Evolutionary conservation across 2,888 invertebrate species (phyloP), one percentile per base, ranked within the genome.

Genomic region (Drosophila vallismaia): DNA sequence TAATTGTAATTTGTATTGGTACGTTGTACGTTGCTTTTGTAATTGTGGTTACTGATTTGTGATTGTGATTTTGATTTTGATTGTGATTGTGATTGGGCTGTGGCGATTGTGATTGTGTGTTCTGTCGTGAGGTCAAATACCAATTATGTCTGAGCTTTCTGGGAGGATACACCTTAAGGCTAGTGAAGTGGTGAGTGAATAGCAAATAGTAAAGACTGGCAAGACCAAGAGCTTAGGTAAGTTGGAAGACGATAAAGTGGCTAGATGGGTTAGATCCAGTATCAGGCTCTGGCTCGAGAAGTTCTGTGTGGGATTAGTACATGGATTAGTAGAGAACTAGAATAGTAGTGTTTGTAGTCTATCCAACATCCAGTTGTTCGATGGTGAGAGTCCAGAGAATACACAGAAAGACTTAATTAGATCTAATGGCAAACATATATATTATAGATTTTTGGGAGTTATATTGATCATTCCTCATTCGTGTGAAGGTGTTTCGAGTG

Each of bases 131-230:
- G 57, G 64, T 73, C 67, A 77, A 88, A 85, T 85, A 88, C 85
- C 88, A 88, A 85, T 85, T 88, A 88, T 87, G 74, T 82, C 77
- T 80, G 75, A 88, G 79, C 78, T 71, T 63, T 50, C 48, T 60
- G 44, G 28, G 33, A 49, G 38, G 51, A 64, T 28, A 12, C 24
- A 40, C 31, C 59, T 42, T 28, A 68, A 51, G 51, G 40, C 10
- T 44, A 4, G 14, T 36, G 51, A 9, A 36, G 42, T 50, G 31
- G 45, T 53, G 59, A 71, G 49, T 12, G 38, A 58, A 19, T 19
- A 19, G 19, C 19, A 19, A 57, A 10, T 38, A 44, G 44, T 26
- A 52, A 69, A 53, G 72, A 64, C 68, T 57, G 31, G 31, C 48
- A 56, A 48, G 52, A 54, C 54, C 48, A 62, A 31, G 14, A 26